phyloP scores from a whole-genome alignment of 2,888 invertebrate species.

The Eupithecia dodoneata region DNA sequence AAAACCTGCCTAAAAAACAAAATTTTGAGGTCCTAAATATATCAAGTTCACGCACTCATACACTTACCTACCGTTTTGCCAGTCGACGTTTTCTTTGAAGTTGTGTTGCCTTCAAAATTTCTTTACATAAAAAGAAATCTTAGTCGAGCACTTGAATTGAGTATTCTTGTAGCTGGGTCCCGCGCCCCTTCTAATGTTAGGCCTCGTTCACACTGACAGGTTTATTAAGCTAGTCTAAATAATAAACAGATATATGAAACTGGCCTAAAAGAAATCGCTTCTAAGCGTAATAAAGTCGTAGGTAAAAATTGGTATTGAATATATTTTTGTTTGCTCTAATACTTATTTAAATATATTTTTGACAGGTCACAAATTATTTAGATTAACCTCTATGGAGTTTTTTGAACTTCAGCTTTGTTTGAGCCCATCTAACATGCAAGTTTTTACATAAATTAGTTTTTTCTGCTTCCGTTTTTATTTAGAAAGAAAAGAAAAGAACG shows the following conservation, averaged over 20 bases:
- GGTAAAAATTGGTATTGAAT: no score
- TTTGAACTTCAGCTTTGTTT: no score
- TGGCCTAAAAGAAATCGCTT: background rate
- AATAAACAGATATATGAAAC: background rate
- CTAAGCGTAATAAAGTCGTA: no score
- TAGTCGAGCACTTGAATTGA: conserved; percentile 25
- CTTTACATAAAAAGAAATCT: conserved; percentile 29
- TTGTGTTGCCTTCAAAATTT: conserved; percentile 26
- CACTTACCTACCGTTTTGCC: conserved; percentile 18
- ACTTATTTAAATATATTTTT: no score
- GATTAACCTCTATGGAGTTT: no score
- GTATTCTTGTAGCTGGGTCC: conserved; percentile 26
- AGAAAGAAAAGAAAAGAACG: no score
- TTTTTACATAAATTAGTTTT: no score
- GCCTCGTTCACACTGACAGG: background rate
- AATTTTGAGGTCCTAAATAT: background rate
- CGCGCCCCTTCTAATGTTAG: conserved; percentile 17
- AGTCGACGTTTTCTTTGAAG: conserved; percentile 33
- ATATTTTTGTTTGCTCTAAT: no score
- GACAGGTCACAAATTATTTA: no score
- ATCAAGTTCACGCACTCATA: conserved; percentile 7
- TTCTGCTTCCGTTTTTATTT: no score
- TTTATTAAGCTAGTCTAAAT: background rate
- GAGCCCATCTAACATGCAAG: no score
- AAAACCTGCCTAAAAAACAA: background rate